Base-by-base conservation (phyloP, 2,797 vertebrate species). In the Myotis daubentonii region DNA sequence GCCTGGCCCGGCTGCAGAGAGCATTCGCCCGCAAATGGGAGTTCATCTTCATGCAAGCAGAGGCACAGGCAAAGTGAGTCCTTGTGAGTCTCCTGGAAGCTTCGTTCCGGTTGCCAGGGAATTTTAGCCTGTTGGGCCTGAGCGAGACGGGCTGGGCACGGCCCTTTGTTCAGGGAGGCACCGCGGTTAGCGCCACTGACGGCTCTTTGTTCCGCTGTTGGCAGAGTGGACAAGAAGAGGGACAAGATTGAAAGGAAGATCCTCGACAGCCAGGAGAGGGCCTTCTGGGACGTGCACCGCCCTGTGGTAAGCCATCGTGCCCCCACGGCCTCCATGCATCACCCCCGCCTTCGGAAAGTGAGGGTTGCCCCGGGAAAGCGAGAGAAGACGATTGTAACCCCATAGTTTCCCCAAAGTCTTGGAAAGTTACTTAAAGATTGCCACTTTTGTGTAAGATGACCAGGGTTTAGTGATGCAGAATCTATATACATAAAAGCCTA, bases 1-100 rank as follows among this genome's bases (percentile, higher is more conserved):
- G 99, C 98, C 99, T 99, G 99, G 99, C 99, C 90, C 99, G 99
- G 97, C 98, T 99, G 98, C 99, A 99, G 98, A 98, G 99, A 98
- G 99, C 99, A 41, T 99, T 99, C 96, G 99, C 99, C 97, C 99
- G 99, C 96, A 99, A 99, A 98, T 99, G 99, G 99, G 99, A 99
- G 97, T 99, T 99, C 98, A 99, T 99, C 98, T 99, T 99, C 98
- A 99, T 99, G 99, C 99, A 99, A 99, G 99, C 99, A 98, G 99
- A 99, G 99, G 99, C 99, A 98, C 99, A 99, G 98, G 99, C 99
- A 92, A 99, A 99, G 99, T 99, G 99, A 98, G 99, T 99, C 98
- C 89, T 94, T 96, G 95, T 94, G 96, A 96, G 95, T 95, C 94
- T 95, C 65, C 79, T 20, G 84, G 57, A 66, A 87, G 62, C 47